Evolutionary conservation across 2,113 vertebrate species (phyloP).

Genomic region (Silurus meridionalis): DNA sequence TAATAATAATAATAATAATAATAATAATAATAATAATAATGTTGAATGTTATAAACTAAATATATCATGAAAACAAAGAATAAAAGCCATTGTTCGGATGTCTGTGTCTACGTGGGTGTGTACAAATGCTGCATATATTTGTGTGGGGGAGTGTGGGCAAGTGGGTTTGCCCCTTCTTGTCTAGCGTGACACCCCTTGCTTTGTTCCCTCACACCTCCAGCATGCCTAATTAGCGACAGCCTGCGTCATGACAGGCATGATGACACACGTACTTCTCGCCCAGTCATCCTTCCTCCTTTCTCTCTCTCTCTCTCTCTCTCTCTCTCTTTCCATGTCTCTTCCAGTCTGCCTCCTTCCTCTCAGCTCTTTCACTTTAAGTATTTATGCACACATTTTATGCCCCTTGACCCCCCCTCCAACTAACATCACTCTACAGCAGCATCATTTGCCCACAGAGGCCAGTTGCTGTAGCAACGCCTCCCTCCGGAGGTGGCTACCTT

Average conservation of each 20-base stretch:
- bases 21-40: background rate
- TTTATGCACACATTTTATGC: slow-evolving; percentile 53
- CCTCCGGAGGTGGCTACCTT: slow-evolving; percentile 78
- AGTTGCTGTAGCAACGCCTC: slow-evolving; percentile 78
- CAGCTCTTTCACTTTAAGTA: slow-evolving; percentile 45
- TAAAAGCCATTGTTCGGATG: background rate
- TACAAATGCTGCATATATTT: background rate
- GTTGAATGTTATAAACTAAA: background rate
- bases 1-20: background rate
- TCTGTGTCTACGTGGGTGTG: background rate
- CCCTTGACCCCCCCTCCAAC: slow-evolving; percentile 44
- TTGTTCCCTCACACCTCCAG: slow-evolving; percentile 43
- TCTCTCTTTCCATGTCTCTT: slow-evolving; percentile 18
- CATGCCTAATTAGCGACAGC: slow-evolving; percentile 43
- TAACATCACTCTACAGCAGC: slow-evolving; percentile 64
- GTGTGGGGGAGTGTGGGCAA: background rate
- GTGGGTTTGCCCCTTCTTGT: slow-evolving; percentile 11
- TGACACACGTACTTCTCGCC: slow-evolving; percentile 47
- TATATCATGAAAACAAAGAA: background rate
- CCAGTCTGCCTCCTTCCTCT: background rate
- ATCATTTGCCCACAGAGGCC: slow-evolving; percentile 75
- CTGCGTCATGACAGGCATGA: slow-evolving; percentile 24
- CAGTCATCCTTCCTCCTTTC: background rate
- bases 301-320: slow-evolving; percentile 16
- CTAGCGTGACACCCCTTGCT: background rate